Evolutionary conservation across 2,113 vertebrate genomes (phyloP), one percentile per base, ranked within the genome.

Genomic region (Emydocephalus ijimae): DNA sequence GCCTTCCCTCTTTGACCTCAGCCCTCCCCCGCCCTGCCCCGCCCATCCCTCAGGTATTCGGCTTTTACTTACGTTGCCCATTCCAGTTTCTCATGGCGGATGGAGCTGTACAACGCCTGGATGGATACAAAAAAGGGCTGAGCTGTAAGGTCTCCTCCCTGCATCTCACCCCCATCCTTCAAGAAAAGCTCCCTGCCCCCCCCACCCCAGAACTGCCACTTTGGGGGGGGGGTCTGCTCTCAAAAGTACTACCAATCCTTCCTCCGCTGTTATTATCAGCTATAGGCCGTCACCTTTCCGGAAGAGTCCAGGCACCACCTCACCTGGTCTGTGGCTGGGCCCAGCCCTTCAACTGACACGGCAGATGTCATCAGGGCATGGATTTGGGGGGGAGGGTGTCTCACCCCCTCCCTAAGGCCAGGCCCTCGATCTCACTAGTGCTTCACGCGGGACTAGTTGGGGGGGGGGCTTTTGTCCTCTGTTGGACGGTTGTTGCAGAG

Each of bases 91-190:
- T 98, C 97, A 1, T 90, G 98, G 95, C 98, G 98, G 95, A 99
- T 99, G 87, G 98, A 98, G 94, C 97, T 97, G 96, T 99, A 98
- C 91, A 99, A 95, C 29, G 96, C 96, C 99, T 99, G 94, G 61
- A 96, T 94, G 95, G 1, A 94, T 59, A 91, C 10, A 90, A 89
- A 24, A 86, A 0, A 56, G 54, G 87, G 85, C 3, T 57, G 26
- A 87, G 1, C n/a, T 21, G 43, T 89, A 50, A 88, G 1, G 12
- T 29, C 43, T 90, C 12, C 1, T 0, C 45, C 18, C 52, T 29
- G 14, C 1, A 0, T 1, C 23, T 26, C 34, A 3, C 24, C 29
- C 20, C 69, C 45, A 15, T 24, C 9, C 1, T 15, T n/a, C 26
- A 29, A 43, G 55, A 11, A 18, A 54, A 85, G 54, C n/a, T 43